Conservation (phyloP, 2,797 vertebrate species). For the Epinephelus malabaricus region DNA sequence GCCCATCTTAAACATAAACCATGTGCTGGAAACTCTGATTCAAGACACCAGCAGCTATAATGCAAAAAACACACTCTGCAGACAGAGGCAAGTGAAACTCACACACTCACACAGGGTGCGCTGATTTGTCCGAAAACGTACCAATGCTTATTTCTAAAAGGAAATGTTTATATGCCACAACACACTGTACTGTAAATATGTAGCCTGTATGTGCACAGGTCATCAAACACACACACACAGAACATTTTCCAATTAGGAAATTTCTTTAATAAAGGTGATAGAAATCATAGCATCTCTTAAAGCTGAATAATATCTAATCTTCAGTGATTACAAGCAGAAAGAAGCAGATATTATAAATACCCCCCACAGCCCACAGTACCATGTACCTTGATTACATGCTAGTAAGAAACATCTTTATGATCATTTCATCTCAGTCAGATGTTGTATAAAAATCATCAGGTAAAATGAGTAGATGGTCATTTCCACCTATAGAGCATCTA, state of each 20-base stretch:
- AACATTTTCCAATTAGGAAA: conserved; percentile 36
- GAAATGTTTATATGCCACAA: background rate
- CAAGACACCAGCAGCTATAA: conserved; percentile 61
- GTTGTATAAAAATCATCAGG: conserved; percentile 75
- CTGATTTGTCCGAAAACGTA: no score
- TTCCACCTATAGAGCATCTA: conserved; percentile 62
- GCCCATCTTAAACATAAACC: conserved; percentile 79
- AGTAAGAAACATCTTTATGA: conserved; percentile 42
- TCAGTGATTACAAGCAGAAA: conserved; percentile 63
- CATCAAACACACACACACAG: background rate
- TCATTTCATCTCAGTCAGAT: conserved; percentile 40
- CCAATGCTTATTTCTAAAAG: background rate
- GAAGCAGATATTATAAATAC: conserved; percentile 78
- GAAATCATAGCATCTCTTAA: conserved; percentile 52
- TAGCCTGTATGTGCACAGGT: no score
- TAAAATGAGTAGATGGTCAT: conserved; percentile 62
- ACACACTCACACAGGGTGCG: background rate
- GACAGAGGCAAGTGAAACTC: conserved; percentile 25
- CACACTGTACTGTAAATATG: no score
- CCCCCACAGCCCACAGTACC: conserved; percentile 60
- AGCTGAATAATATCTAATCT: conserved; percentile 50
- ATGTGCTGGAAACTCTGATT: conserved; percentile 82
- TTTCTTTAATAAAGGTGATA: conserved; percentile 75
- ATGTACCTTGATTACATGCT: conserved; percentile 63
- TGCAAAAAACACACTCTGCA: conserved; percentile 69